Percentiles rank a stretch among this genome's conserved stretches.
Evolutionary conservation across 35 echinoderm and acorn worm genomes (phyloP).

Genomic region (Anneissia japonica): DNA sequence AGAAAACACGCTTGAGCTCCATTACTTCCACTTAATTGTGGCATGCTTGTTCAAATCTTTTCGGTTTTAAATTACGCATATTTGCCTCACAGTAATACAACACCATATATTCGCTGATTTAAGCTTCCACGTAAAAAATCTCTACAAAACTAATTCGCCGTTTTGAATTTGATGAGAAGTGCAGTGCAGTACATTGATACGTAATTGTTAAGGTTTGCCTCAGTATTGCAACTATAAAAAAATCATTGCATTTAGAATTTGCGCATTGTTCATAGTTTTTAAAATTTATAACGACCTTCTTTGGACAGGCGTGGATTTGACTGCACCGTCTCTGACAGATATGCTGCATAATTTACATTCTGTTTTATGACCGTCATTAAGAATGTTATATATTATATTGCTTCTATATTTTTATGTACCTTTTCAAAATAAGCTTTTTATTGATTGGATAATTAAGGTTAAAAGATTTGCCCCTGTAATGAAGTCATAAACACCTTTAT

Average conservation of each 20-base stretch:
- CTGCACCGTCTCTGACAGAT: background rate
- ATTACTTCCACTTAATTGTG: background rate
- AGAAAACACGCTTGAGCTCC: background rate
- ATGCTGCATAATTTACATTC: background rate
- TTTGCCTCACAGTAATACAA: background rate
- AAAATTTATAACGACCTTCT: background rate
- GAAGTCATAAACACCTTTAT: too few relatives aligned
- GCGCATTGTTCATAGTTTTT: background rate
- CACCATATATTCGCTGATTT: background rate
- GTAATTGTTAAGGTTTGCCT: background rate
- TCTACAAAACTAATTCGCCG: background rate
- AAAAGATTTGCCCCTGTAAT: too few relatives aligned
- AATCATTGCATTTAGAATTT: background rate
- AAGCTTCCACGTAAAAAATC: background rate
- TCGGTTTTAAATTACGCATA: background rate
- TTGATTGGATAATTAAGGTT: too few relatives aligned
- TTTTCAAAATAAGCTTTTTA: too few relatives aligned
- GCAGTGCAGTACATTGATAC: background rate
- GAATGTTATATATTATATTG: too few relatives aligned
- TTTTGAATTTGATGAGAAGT: background rate
- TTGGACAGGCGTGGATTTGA: background rate
- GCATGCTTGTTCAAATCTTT: background rate
- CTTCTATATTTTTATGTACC: too few relatives aligned
- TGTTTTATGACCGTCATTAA: background rate
- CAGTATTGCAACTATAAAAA: too few relatives aligned